Percentiles rank a stretch among this genome's conserved stretches.
Conservation (phyloP, 2,888 invertebrate genomes). For the Ceratothoa steindachneri region DNA sequence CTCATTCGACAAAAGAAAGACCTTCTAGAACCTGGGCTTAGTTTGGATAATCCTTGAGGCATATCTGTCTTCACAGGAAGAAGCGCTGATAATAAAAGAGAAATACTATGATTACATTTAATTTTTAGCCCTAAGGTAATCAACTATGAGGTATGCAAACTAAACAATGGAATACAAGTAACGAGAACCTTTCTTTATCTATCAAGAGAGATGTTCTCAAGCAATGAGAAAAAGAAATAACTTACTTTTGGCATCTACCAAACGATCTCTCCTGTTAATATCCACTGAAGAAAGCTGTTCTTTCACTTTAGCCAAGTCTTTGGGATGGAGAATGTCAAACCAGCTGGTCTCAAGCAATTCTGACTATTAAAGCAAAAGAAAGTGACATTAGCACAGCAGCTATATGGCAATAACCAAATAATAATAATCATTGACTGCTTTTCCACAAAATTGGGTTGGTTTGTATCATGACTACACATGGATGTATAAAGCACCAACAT, state of each 20-base stretch:
- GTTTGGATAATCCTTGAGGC: conserved; percentile 65
- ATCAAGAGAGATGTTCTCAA: too few relatives aligned
- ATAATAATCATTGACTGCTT: too few relatives aligned
- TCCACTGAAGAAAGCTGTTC: conserved; percentile 89
- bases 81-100: conserved; percentile 66
- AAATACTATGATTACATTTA: not conserved
- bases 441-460: too few relatives aligned
- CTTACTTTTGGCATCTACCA: conserved; percentile 71
- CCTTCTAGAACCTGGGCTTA: conserved; percentile 82
- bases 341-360: conserved; percentile 87
- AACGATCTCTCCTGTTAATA: conserved; percentile 76
- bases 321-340: conserved; percentile 90
- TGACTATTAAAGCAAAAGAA: conserved; percentile 57
- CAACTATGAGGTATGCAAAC: too few relatives aligned
- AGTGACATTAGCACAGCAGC: too few relatives aligned
- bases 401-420: too few relatives aligned
- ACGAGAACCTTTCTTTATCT: too few relatives aligned
- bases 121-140: too few relatives aligned
- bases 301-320: conserved; percentile 90
- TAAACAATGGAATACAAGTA: too few relatives aligned
- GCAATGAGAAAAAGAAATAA: too few relatives aligned
- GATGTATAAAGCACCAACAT: too few relatives aligned
- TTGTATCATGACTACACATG: too few relatives aligned
- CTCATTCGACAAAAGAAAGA: conserved; percentile 94
- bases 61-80: conserved; percentile 81